Percentiles rank a stretch among this genome's conserved stretches.
phyloP scores from a whole-genome alignment of 2,113 vertebrate species.

The Rhynchomys soricoides region DNA sequence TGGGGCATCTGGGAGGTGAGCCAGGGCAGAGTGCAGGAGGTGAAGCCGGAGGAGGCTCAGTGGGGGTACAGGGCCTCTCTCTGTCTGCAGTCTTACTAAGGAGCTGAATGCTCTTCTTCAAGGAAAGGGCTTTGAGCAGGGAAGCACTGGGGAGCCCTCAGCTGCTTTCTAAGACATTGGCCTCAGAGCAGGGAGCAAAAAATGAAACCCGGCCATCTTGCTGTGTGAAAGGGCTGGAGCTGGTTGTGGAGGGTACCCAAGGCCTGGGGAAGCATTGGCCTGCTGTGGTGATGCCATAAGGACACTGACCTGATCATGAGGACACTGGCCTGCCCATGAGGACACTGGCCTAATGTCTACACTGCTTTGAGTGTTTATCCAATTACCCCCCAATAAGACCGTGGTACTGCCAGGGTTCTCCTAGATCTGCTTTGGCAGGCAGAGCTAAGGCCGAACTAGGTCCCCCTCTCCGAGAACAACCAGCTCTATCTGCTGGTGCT shows the following conservation, averaged over 20 bases:
- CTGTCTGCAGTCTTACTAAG: not conserved
- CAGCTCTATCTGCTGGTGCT: fast-evolving
- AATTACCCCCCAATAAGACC: not conserved
- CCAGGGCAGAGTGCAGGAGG: not conserved
- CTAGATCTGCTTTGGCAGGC: not conserved
- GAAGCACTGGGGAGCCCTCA: not conserved
- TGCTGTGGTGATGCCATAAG: not conserved
- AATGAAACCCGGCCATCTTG: not conserved
- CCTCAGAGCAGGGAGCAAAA: no score
- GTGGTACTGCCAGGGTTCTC: not conserved
- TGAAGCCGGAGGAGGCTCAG: not conserved
- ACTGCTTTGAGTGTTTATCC: not conserved
- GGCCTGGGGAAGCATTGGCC: no score
- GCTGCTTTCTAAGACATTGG: not conserved
- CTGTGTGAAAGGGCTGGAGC: not conserved
- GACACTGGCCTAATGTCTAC: not conserved
- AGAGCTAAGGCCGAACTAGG: not conserved
- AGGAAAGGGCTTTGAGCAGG: not conserved
- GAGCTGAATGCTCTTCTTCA: not conserved
- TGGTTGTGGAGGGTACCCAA: not conserved
- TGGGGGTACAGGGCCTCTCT: not conserved
- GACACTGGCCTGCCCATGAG: not conserved
- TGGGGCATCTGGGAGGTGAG: no score
- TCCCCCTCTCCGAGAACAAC: not conserved
- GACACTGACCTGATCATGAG: no score